Percentiles rank a stretch among this genome's conserved stretches.
Conservation (phyloP, 2,888 invertebrate species). For the Sialis lutaria region DNA sequence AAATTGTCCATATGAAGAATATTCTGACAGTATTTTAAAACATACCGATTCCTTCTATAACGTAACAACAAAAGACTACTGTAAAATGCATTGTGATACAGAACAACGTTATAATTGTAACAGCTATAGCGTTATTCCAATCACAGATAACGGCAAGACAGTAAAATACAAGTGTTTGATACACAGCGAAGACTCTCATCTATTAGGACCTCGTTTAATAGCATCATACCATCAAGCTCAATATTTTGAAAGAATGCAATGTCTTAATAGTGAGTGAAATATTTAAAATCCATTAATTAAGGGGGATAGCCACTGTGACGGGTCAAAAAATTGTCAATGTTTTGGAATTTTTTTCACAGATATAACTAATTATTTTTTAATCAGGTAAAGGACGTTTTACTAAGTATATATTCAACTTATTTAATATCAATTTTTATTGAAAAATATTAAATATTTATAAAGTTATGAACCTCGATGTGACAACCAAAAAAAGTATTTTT, state of each 20-base stretch:
- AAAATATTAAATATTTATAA: too few relatives aligned
- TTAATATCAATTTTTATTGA: too few relatives aligned
- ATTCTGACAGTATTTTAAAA: constrained; percentile 45
- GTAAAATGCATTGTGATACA: constrained; percentile 38
- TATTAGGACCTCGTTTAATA: constrained; percentile 58
- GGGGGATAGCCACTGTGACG: too few relatives aligned
- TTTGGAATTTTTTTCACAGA: too few relatives aligned
- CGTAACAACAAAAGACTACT: constrained; percentile 33
- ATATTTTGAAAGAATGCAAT: constrained; percentile 67
- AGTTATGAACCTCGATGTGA: too few relatives aligned
- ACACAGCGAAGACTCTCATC: constrained; percentile 66
- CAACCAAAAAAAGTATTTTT: too few relatives aligned
- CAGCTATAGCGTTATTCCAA: constrained; percentile 37
- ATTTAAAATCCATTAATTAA: too few relatives aligned
- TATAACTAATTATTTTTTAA: too few relatives aligned
- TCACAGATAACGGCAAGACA: constrained; percentile 11
- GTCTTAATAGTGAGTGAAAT: constrained; percentile 55
- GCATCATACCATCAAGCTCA: constrained; percentile 36
- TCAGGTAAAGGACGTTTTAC: too few relatives aligned
- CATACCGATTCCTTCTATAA: constrained; percentile 38
- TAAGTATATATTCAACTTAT: too few relatives aligned
- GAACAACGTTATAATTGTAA: constrained; percentile 51
- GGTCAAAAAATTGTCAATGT: too few relatives aligned
- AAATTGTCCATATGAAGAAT: constrained; percentile 62
- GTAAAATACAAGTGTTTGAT: constrained; percentile 36